Evolutionary conservation across 1,140 invertebrate species (phyloP).

Genomic region (Lucilia sericata): DNA sequence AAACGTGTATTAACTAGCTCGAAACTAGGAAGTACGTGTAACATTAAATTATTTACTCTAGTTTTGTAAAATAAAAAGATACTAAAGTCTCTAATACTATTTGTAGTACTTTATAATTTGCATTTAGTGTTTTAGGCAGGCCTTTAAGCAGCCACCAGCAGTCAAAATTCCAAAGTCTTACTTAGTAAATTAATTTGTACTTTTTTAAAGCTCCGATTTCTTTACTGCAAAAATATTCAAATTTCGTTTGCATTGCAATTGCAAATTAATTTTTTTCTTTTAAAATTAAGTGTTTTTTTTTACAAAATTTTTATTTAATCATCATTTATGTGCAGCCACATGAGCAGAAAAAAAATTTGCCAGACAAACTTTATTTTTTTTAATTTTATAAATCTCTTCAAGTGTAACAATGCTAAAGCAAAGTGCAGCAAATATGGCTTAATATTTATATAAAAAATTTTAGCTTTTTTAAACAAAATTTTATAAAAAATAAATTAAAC

Average conservation of each 20-base stretch:
- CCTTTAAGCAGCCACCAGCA: background rate
- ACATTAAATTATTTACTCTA: background rate
- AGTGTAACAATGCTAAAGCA: background rate
- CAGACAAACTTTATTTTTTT: background rate
- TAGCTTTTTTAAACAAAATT: background rate
- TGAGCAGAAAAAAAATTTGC: background rate
- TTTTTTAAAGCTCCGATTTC: background rate
- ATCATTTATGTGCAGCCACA: background rate
- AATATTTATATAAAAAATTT: background rate
- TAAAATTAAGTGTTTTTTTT: background rate
- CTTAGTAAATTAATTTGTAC: background rate
- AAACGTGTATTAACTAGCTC: background rate
- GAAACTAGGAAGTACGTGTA: background rate
- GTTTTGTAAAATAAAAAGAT: background rate
- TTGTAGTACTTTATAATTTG: background rate
- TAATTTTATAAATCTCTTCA: constrained; percentile 13
- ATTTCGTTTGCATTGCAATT: background rate
- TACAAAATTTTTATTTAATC: constrained; percentile 16
- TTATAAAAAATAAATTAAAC: too few relatives aligned
- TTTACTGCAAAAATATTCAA: background rate
- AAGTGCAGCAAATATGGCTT: background rate
- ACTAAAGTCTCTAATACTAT: background rate
- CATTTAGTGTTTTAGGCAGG: background rate
- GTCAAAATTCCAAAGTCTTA: background rate
- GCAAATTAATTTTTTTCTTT: background rate